phyloP scores from a whole-genome alignment of 2,888 invertebrate species.

The Sylvicola fuscatus region DNA sequence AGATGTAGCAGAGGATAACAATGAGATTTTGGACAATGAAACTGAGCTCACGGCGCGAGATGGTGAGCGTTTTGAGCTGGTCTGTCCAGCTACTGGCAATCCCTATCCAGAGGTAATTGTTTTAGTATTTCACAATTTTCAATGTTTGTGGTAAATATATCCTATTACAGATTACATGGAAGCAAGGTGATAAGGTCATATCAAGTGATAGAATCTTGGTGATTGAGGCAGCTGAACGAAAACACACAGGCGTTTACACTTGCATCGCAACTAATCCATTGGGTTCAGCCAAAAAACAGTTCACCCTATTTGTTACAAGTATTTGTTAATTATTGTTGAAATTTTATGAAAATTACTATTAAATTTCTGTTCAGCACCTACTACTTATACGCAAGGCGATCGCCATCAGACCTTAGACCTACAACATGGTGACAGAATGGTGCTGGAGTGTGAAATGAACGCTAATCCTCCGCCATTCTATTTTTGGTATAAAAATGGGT shows the following conservation, averaged over 20 bases:
- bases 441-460: slow-evolving; percentile 8
- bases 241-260: slow-evolving; percentile 30
- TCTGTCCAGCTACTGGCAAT: slow-evolving; percentile 27
- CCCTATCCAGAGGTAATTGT: slow-evolving; percentile 24
- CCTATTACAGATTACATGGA: slow-evolving; percentile 7
- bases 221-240: slow-evolving; percentile 13
- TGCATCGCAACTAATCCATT: slow-evolving; percentile 39
- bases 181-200: slow-evolving; percentile 5
- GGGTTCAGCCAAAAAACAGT: slow-evolving; percentile 30
- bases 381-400: slow-evolving; percentile 1
- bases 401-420: slow-evolving; percentile 7
- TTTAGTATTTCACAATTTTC: neutral
- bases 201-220: slow-evolving; percentile 8
- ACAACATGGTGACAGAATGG: slow-evolving; percentile 6
- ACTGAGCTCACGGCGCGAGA: slow-evolving; percentile 20
- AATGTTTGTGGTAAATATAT: neutral
- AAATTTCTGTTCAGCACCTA: no score
- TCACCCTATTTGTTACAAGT: slow-evolving; percentile 30
- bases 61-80: slow-evolving; percentile 25
- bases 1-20: slow-evolving; percentile 15
- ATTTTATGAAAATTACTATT: no score
- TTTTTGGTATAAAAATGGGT: slow-evolving; percentile 10
- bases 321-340: slow-evolving; percentile 6
- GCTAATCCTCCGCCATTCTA: slow-evolving; percentile 9
- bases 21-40: slow-evolving; percentile 3